Base-by-base conservation (phyloP, 2,797 vertebrate species). In the Sebastes reedi region DNA sequence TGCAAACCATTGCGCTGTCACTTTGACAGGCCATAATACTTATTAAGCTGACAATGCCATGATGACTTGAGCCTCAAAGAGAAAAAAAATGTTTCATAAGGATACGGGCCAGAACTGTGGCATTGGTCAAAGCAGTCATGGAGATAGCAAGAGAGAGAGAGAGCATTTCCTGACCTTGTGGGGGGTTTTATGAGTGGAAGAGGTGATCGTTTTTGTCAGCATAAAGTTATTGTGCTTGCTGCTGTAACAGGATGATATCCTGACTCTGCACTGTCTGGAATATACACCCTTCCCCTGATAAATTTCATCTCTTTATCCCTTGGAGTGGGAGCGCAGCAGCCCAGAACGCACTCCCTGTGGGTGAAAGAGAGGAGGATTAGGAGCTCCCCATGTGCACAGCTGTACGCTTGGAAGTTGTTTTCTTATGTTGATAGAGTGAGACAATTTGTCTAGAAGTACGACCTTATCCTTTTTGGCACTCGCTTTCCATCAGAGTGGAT, bases 191-290 rank as follows among this genome's bases (percentile, higher is more conserved):
- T 83, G 84, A 84, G 83, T 69, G 67, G 78, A 88, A 74, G 84
- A 79, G 91, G 86, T 87, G 91, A 92, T 93, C 50, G 75, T 91
- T 93, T 94, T 92, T 94, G 91, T 92, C 93, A 92, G 92, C 88
- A 89, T 90, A 92, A 94, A 91, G 87, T 87, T 88, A 90, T 91
- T 94, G 88, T 91, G 91, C 87, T 91, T 88, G 84, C 88, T 78
- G 85, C 91, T 79, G 77, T 92, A 91, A 91, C 87, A 83, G 87
- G 81, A 93, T 84, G 89, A 95, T 91, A 87, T 87, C 92, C 92
- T 94, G 91, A 95, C 91, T 87, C 87, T 78, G 91, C 93, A 94
- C 77, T 81, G 91, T 92, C 86, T 90, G 82, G 64, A 85, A 88
- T 82, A 90, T 71, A 87, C 64, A 84, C 54, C 78, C 82, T 74